Evolutionary conservation across 2,797 vertebrate genomes (phyloP).

Genomic region (Varecia variegata): DNA sequence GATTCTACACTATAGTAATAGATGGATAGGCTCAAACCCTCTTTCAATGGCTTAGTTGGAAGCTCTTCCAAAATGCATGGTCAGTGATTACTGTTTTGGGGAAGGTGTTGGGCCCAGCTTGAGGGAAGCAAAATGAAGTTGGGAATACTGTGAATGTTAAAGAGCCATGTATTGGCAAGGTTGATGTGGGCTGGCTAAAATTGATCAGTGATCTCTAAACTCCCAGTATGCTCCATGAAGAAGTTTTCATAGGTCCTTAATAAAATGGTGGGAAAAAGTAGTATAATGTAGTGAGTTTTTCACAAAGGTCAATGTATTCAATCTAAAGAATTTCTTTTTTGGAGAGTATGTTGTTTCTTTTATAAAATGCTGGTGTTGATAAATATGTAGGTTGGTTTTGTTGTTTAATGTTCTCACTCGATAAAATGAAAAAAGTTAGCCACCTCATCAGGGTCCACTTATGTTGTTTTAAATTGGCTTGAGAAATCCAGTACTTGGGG

Average conservation of each 20-base stretch:
- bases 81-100: constrained; percentile 21
- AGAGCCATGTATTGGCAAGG: not conserved
- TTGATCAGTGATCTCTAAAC: not conserved
- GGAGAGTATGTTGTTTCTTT: constrained; percentile 1
- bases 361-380: constrained; percentile 14
- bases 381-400: not conserved
- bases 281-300: constrained; percentile 51
- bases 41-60: constrained; percentile 26
- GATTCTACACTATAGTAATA: constrained; percentile 10
- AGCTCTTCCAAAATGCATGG: constrained; percentile 23
- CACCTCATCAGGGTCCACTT: constrained; percentile 6
- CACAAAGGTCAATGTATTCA: constrained; percentile 33
- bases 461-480: constrained; percentile 46
- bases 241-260: constrained; percentile 26
- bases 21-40: not conserved
- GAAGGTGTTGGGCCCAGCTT: not conserved
- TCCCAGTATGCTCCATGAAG: not conserved
- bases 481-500: not conserved
- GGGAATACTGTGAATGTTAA: not conserved
- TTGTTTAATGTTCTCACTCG: constrained; percentile 23
- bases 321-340: not conserved
- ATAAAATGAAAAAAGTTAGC: constrained; percentile 44
- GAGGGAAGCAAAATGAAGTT: not conserved
- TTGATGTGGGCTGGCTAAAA: not conserved
- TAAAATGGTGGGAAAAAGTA: not conserved